Evolutionary conservation across 2,888 invertebrate genomes (phyloP), one percentile per base, ranked within the genome.

Genomic region (Drosophila atripex): DNA sequence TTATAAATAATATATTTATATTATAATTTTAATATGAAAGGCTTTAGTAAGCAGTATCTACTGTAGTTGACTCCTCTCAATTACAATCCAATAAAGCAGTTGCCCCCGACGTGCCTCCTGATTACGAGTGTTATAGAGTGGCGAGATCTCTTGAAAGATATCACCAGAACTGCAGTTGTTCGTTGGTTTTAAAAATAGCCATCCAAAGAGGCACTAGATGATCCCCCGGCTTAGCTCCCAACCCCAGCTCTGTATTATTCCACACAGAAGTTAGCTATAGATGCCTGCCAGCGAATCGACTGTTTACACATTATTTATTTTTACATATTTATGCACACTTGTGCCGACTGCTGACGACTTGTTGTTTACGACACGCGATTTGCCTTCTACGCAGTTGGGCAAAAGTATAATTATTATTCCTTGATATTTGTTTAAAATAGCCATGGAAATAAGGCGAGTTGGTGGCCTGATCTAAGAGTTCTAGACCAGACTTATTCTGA

Each of bases 381-480:
- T 73, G 78, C 78, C 61, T 86, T 83, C 78, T 83, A 86, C 83
- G 83, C 86, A 86, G 83, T 83, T 86, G 68, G 49, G 71, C 78
- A 74, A 70, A 76, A 74, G 76, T 71, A 52, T 64, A 43, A 47
- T 77, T 65, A 64, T 58, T 68, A 71, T 77, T 69, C 59, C 66
- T 69, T 77, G 77, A 80, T 84, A 77, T 84, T 76, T 70, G 54
- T 73, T 61, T 54, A 66, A 77, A 69, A 71, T 71, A 69, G 72
- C 43, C 73, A 73, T 64, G 66, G 69, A 84, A 73, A 35, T 35
- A 9, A 4, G 30, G 12, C 30, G 3, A 12, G 12, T 32, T 32
- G 32, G 12, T 32, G 32, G 32, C 12, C 12, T 12, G 12, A 32
- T 32, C 32, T 4, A 12, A 11, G 30, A 11, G 8, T 11, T 25